Base-by-base conservation (phyloP, 2,797 vertebrate genomes). In the Oreochromis mossambicus region DNA sequence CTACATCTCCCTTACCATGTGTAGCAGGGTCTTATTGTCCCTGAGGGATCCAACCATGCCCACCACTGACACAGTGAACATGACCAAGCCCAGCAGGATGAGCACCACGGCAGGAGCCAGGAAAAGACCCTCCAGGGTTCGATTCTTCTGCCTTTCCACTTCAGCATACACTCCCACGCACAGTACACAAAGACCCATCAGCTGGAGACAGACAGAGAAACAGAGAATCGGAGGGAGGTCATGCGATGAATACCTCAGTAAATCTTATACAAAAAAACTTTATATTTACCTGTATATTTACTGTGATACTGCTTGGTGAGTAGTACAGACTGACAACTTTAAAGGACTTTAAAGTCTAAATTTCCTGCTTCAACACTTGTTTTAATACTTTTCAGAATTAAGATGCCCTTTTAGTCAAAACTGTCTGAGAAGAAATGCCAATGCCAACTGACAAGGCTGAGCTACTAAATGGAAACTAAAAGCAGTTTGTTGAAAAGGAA, bases 41-140 rank as follows among this genome's bases (percentile, higher is more conserved):
- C 98, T 90, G 29, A 98, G 96, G 52, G 97, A 97, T n/a, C 97
- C 98, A 2, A 98, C 95, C 97, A 97, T 97, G 38, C 98, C 98
- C 19, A 97, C 93, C 34, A 98, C 93, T 0, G 97, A 98, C 84
- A 98, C 97, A 0, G 95, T 94, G 41, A 98, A 98, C 97, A 98
- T 97, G 78, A 97, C 96, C 68, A 96, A 86, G 8, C 98, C 98
- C 90, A 98, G 94, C 79, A 98, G 96, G 79, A 98, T 97, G 34
- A 98, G 97, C 51, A 98, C 94, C 91, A 98, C 93, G 1, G 98
- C 97, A 0, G 97, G 98, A 32, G 98, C 98, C 84, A 98, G 95
- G 91, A 98, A 98, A 58, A 98, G 94, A 2, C 97, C 97, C 93
- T 97, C 97, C 92, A 98, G 91, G 41, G 97, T 98, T 41, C 96